Evolutionary conservation across 2,113 vertebrate genomes (phyloP).

Genomic region (Chiloscyllium plagiosum): DNA sequence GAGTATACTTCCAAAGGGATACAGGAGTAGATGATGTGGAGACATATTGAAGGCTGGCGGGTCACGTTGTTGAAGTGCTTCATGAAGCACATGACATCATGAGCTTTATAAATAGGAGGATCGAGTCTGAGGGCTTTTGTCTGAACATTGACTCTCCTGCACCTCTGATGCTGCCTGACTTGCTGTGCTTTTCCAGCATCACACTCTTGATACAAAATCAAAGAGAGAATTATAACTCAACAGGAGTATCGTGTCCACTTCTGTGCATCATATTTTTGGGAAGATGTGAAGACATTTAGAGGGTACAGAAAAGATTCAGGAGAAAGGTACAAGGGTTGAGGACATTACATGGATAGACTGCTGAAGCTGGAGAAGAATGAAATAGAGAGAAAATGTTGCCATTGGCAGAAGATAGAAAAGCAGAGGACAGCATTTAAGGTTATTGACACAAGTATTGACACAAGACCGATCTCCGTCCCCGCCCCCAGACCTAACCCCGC

Average conservation of each 20-base stretch:
- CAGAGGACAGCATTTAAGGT: too few relatives aligned
- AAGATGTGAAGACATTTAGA: too few relatives aligned
- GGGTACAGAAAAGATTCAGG: not conserved
- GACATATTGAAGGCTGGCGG: too few relatives aligned
- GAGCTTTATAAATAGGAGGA: not conserved
- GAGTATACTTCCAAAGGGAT: not conserved
- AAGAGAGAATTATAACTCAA: not conserved
- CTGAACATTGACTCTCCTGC: too few relatives aligned
- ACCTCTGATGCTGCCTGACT: too few relatives aligned
- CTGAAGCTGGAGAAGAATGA: not conserved
- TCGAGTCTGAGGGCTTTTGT: not conserved
- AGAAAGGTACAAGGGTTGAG: not conserved
- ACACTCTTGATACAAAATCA: not conserved
- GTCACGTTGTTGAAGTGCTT: not conserved
- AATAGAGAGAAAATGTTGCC: not conserved
- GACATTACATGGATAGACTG: not conserved
- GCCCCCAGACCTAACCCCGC: too few relatives aligned
- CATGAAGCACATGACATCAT: not conserved
- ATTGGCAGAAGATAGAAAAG: not conserved
- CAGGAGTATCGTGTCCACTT: too few relatives aligned
- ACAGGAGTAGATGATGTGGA: not conserved
- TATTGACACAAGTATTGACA: not conserved
- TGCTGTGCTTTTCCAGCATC: too few relatives aligned
- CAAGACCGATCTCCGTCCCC: too few relatives aligned
- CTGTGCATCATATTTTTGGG: not conserved